Percentiles rank a stretch among this genome's conserved stretches.
Conservation (phyloP, 35 echinoderm and acorn worm genomes). For the Strongylocentrotus purpuratus region DNA sequence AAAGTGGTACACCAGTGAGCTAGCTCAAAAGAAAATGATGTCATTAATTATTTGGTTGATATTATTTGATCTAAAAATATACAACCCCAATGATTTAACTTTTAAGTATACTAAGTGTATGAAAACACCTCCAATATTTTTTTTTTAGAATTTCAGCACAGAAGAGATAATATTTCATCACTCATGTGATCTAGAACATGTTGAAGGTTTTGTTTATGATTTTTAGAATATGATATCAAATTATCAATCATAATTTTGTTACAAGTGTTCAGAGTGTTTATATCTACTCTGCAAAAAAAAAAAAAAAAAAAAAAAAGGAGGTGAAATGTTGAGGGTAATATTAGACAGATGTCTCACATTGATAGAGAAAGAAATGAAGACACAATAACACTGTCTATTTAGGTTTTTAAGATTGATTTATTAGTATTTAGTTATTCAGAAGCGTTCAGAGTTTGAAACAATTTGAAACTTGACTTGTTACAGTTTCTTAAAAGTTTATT, state of each 20-base stretch:
- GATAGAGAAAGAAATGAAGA: neutral
- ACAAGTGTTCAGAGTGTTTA: neutral
- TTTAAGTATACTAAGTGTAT: neutral
- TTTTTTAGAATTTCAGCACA: neutral
- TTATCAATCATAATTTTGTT: neutral
- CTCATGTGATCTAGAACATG: neutral
- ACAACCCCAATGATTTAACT: neutral
- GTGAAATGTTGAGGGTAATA: neutral
- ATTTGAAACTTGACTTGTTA: no score
- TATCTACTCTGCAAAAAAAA: neutral
- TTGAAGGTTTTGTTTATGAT: neutral
- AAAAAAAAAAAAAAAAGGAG: no score
- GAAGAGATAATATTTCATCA: neutral
- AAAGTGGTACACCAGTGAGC: constrained; percentile 25
- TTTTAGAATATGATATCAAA: neutral
- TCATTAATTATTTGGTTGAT: neutral
- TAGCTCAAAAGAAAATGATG: neutral
- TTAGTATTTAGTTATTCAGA: neutral
- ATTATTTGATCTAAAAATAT: neutral
- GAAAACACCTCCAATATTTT: neutral
- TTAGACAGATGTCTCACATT: neutral
- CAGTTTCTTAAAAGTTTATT: neutral
- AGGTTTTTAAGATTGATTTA: neutral
- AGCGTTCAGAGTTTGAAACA: constrained; percentile 4
- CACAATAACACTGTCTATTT: neutral